These are phyloP conservation scores for Notothenia coriiceps DNA, from an alignment of 2,113 vertebrate genomes.

Conservation along the genomic window DNA sequence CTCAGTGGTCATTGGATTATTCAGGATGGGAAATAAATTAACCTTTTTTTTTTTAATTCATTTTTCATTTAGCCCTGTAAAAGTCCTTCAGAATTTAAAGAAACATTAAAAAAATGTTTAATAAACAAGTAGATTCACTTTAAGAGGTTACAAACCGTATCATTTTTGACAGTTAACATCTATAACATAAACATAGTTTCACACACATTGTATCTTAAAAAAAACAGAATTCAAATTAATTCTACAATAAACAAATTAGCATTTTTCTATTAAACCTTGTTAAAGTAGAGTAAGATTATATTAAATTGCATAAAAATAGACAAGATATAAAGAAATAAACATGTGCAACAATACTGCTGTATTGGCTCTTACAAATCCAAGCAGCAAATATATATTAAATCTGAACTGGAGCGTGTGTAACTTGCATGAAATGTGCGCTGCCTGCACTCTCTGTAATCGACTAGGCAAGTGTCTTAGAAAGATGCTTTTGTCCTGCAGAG, in stretches of 20 bases:
- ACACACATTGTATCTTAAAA: background rate
- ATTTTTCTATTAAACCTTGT: background rate
- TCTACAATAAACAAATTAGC: background rate
- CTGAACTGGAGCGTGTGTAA: background rate
- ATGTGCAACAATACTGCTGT: background rate
- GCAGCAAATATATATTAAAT: background rate
- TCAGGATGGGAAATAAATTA: background rate
- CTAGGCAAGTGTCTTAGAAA: slow-evolving; percentile 44
- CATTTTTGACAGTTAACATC: no score
- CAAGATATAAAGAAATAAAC: background rate
- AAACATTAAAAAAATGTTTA: background rate
- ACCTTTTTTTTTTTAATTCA: background rate
- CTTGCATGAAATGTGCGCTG: slow-evolving; percentile 45
- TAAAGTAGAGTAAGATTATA: no score
- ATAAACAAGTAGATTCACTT: background rate
- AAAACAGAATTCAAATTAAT: background rate
- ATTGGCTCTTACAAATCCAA: background rate
- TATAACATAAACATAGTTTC: background rate
- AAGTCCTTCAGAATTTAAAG: background rate
- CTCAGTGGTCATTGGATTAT: background rate
- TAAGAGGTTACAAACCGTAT: background rate
- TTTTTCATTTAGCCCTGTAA: background rate
- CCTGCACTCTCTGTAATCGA: slow-evolving; percentile 45
- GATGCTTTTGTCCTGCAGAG: slow-evolving; percentile 60
- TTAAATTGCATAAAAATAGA: background rate